phyloP scores from a whole-genome alignment of 2,113 vertebrate genomes.

The Tragelaphus imberbis region DNA sequence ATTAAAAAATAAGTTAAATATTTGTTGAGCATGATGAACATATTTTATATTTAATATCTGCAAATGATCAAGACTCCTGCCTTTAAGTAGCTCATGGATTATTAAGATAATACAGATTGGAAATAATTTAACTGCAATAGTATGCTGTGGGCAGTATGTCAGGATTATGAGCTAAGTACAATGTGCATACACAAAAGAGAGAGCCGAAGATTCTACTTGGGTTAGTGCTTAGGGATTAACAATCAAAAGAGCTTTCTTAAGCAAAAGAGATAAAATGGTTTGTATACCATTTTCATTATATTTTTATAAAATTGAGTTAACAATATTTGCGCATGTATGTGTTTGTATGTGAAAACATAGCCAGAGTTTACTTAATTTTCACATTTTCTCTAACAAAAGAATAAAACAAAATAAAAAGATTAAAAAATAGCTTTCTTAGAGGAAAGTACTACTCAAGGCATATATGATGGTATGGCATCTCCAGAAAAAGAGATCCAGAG shows the following conservation, averaged over 20 bases:
- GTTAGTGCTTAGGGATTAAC: background rate
- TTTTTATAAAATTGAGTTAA: background rate
- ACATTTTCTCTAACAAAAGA: background rate
- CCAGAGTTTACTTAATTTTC: background rate
- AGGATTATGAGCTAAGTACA: background rate
- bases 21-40: background rate
- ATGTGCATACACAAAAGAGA: background rate
- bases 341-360: background rate
- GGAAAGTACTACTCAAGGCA: background rate
- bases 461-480: background rate
- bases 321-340: background rate
- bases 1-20: background rate
- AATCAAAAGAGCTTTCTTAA: background rate
- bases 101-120: background rate
- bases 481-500: background rate
- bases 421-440: background rate
- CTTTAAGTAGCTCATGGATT: background rate
- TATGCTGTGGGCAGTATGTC: background rate
- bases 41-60: background rate
- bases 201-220: background rate
- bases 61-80: background rate
- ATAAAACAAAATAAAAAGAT: background rate
- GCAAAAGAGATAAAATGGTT: background rate
- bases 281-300: background rate
- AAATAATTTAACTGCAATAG: background rate